Evolutionary conservation across 2,888 invertebrate genomes (phyloP), one percentile per base, ranked within the genome.

Genomic region (Eubasilissa splendida): DNA sequence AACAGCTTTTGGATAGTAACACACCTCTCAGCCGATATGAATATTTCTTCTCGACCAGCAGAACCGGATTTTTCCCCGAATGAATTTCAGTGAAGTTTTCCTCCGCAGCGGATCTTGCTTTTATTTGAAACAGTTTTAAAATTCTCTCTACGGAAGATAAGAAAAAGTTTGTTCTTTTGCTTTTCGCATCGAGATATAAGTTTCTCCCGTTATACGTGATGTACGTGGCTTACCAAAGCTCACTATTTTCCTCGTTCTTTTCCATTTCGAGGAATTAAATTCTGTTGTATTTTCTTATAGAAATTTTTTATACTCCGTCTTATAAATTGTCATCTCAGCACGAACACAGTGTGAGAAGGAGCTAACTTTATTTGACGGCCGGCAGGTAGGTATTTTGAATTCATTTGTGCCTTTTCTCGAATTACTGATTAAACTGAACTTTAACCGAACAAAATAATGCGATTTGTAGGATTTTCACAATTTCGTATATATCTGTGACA

Each of bases 111-210:
- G 79, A 14, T 56, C 65, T 42, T 54, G 66, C 76, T 76, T 73
- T 71, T 73, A 71, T 76, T 71, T 77, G 65, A 56, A 66, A 52
- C 53, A 80, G 76, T 80, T 80, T 80, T 76, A 76, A 77, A 71
- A 54, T 80, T 76, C 65, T 76, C 76, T 74, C 50, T 63, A 63
- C 53, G 14, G 59, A 75, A 76, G 79, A 80, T 80, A 80, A 80
- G 79, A 22, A 70, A 79, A 79, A 80, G 68, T 70, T 76, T 63
- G 76, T 80, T 80, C 70, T 59, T 68, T 70, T 76, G 54, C 42
- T 60, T 70, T 63, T 52, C 59, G 56, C 76, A 56, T 50, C 70
- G 76, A 58, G 70, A 60, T 76, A 68, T 60, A 76, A 68, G 76
- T 80, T 80, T 80, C 76, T 50, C 33, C 33, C 65, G 65, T 65